Base-by-base conservation (phyloP, 2,888 invertebrate species). In the Epsilonema sp. region DNA sequence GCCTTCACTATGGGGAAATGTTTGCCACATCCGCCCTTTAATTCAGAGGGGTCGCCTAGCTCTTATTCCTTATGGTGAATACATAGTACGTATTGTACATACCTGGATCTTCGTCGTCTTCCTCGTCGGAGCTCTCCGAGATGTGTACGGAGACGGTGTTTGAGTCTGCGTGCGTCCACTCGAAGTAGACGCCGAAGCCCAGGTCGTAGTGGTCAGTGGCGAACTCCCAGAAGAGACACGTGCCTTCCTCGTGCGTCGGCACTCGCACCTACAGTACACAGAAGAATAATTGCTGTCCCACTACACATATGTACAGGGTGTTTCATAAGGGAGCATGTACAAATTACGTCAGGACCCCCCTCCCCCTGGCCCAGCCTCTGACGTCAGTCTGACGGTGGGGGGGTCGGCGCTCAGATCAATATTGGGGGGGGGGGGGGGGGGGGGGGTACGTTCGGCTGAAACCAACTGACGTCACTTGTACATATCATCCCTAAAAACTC, bases 181-280 rank as follows among this genome's bases (percentile, higher is more conserved):
- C 97, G 67, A 99, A 99, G 67, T 82, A 90, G 43, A 99, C 77
- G 1, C 97, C 97, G 68, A 99, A 99, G 66, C 67, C 64, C 37
- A 99, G 82, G 66, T 99, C 97, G 63, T 90, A 97, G 64, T 79
- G 78, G 66, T 99, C 97, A 0, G 97, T 94, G 16, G 92, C 90
- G 67, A 97, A 99, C 72, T 99, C 97, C 94, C 94, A 97, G 70
- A 89, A 94, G 37, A 99, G 73, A 59, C 84, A 81, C 1, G 80
- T 77, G 0, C 94, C 94, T 58, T 84, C 81, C 53, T 80, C 78
- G 64, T 90, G 87, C 0, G 97, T 97, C 8, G 97, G 97, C 46
- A 97, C 94, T 37, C 94, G 74, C 2, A 80, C 76, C 78, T 75
- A 48, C 8, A 58, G 49, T 23, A 44, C 31, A 11, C 16, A 11